Base-by-base conservation (phyloP, 2,113 vertebrate species). In the Amblyopsis rosae region DNA sequence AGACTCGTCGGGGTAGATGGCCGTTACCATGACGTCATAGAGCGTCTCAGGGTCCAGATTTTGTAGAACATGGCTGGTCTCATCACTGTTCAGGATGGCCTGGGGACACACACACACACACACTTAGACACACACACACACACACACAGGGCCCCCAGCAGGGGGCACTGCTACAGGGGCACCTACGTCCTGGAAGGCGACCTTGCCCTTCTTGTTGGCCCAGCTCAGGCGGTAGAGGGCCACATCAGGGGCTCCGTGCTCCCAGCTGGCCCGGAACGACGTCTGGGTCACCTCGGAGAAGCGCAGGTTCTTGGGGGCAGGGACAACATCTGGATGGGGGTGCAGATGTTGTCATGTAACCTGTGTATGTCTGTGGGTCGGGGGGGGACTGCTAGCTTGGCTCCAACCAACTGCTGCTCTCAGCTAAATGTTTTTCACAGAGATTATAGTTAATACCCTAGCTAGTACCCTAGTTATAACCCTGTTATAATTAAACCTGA, bases 1-100 rank as follows among this genome's bases (percentile, higher is more conserved):
- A 0, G 96, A 95, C 72, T 99, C 97, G 75, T 99, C 98, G 0
- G 96, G 96, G 85, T 99, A 99, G 84, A 99, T 96, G 76, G 95
- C 98, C 1, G 97, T 98, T 41, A 99, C 84, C 0, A 95, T 95
- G 66, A 99, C 86, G 0, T 93, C 87, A 77, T 99, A 99, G 1
- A 91, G 81, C 0, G 95, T 96, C 81, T 97, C 95, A 0, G 94
- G 92, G 60, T 93, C 95, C 91, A 99, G 63, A 81, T 96, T 90
- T 55, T 93, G 83, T 86, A 98, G 90, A 50, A 95, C 67, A 45
- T 94, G 57, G 56, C 85, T 86, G 15, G 92, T 97, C 19, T 95
- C 94, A 8, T 98, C 94, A 12, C 82, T 93, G 77, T 83, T 92
- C 87, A 98, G 73, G 68, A 99, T 98, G 48, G 80, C 89, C 98